Evolutionary conservation across 2,888 invertebrate species (phyloP).

Genomic region (Troilus luridus): DNA sequence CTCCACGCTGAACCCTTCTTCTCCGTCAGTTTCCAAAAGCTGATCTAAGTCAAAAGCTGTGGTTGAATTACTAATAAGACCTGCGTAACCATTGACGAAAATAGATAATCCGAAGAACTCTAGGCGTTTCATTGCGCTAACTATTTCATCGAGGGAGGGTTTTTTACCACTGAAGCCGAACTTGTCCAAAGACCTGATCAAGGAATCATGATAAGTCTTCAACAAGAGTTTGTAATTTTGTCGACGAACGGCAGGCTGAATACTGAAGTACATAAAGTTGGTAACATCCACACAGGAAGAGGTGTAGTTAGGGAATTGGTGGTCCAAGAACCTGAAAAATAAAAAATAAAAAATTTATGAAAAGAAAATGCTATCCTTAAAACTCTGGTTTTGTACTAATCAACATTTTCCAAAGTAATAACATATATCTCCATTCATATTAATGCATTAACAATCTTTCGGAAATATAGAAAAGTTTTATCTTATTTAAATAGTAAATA

Average conservation of each 20-base stretch:
- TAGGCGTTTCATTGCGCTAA: background rate
- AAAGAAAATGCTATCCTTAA: background rate
- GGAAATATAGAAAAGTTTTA: too few species aligned
- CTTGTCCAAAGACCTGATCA: background rate
- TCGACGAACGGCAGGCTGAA: background rate
- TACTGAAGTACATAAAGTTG: background rate
- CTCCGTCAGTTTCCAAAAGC: background rate
- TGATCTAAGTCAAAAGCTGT: background rate
- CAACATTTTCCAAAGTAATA: too few species aligned
- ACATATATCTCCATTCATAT: too few species aligned
- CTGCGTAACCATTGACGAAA: background rate
- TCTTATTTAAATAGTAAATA: too few species aligned
- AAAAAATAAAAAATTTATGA: background rate
- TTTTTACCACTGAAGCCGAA: background rate
- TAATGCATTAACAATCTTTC: too few species aligned
- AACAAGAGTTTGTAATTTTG: background rate
- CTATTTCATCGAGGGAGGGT: background rate
- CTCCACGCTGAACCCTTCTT: background rate
- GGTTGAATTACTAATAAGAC: background rate
- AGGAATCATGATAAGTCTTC: background rate
- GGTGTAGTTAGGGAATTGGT: conserved; percentile 8
- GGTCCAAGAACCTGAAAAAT: background rate
- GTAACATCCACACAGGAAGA: background rate
- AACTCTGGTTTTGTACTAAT: background rate
- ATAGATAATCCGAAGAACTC: background rate